phyloP scores from a whole-genome alignment of 2,113 vertebrate genomes.

The Lonchura striata region DNA sequence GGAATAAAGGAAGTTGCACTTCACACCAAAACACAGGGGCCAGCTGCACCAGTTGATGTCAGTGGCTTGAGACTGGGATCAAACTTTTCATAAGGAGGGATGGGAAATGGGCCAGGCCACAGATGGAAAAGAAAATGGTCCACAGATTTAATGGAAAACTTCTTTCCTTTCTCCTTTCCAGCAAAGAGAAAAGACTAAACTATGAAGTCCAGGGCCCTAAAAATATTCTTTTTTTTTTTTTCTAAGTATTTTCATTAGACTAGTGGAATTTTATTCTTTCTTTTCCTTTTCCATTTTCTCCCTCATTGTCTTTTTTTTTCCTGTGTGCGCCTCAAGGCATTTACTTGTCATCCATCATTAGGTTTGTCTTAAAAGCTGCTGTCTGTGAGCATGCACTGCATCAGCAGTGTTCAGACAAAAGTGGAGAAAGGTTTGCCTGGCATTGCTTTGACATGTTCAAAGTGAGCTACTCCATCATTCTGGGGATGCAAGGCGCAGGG shows the following conservation, averaged over 20 bases:
- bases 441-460: conserved; percentile 38
- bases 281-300: conserved; percentile 44
- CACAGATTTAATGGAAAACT: neutral
- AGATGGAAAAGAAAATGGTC: neutral
- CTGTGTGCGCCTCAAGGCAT: conserved; percentile 34
- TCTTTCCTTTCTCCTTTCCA: neutral
- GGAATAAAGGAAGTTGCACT: neutral
- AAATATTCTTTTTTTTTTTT: neutral
- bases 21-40: neutral
- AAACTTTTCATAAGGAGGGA: neutral
- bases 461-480: conserved; percentile 47
- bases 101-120: neutral
- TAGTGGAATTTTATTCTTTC: neutral
- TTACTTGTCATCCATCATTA: conserved; percentile 66
- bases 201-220: neutral
- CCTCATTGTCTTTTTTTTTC: neutral
- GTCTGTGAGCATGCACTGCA: conserved; percentile 24
- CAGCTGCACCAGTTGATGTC: neutral
- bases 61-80: neutral
- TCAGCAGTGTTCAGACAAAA: conserved; percentile 43
- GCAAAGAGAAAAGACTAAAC: neutral
- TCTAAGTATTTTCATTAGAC: neutral
- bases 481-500: neutral
- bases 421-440: conserved; percentile 28
- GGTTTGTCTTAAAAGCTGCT: conserved; percentile 47